Percentiles rank a stretch among this genome's conserved stretches.
phyloP scores from a whole-genome alignment of 2,797 vertebrate species.

The Ispidina picta region DNA sequence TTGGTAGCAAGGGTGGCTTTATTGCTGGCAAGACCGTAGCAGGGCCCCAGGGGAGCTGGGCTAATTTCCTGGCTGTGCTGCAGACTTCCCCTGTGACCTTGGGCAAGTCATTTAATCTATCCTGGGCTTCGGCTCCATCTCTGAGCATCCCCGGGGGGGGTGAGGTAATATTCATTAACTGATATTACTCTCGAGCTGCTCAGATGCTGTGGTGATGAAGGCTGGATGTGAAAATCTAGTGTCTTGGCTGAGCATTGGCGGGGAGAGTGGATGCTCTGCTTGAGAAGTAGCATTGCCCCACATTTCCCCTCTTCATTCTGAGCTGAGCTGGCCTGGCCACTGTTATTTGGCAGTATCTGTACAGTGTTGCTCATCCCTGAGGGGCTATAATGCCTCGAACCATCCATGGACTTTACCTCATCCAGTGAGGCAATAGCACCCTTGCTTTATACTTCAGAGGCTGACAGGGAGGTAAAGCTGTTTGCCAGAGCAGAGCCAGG shows the following conservation, averaged over 20 bases:
- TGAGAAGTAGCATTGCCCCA: background rate
- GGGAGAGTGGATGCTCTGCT: background rate
- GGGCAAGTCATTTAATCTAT: conserved; percentile 67
- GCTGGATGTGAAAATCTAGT: conserved; percentile 6
- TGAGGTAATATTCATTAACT: conserved; percentile 69
- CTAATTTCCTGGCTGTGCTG: conserved; percentile 51
- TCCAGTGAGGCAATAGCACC: background rate
- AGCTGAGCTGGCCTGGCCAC: background rate
- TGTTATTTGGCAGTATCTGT: fast-evolving
- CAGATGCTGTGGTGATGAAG: conserved; percentile 45
- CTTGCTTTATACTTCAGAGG: background rate
- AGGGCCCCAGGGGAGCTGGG: background rate
- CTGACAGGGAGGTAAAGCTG: background rate
- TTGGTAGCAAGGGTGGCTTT: conserved; percentile 50
- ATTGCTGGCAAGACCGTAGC: background rate
- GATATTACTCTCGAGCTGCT: conserved; percentile 54
- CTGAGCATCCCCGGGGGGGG: conserved; percentile 7
- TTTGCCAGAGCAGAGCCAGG: background rate
- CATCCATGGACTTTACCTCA: background rate
- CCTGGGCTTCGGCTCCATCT: conserved; percentile 55
- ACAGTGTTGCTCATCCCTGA: background rate
- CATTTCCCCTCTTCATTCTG: background rate
- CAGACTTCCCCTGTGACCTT: conserved; percentile 66
- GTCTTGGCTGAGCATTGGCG: background rate
- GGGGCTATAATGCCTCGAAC: background rate